These are phyloP conservation scores for Iguana delicatissima DNA, from an alignment of 2,797 vertebrate species.

Conservation along the genomic window DNA sequence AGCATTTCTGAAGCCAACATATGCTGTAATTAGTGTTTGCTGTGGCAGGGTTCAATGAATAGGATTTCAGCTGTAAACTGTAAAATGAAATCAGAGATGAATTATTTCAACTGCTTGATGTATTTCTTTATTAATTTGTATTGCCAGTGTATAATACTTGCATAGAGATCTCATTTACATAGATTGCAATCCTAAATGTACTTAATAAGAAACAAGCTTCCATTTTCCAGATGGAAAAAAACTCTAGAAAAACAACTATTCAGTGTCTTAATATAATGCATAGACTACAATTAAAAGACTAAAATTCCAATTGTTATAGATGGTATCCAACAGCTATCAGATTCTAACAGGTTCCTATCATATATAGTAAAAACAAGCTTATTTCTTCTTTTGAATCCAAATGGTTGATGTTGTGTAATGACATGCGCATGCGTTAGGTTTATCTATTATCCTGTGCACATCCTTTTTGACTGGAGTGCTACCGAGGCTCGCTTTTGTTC, in stretches of 20 bases:
- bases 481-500: too few relatives aligned
- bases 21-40: constrained; percentile 70
- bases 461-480: too few relatives aligned
- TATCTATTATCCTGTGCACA: too few relatives aligned
- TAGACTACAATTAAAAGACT: constrained; percentile 43
- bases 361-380: too few relatives aligned
- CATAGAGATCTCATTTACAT: constrained; percentile 48
- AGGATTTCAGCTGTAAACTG: constrained; percentile 66
- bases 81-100: constrained; percentile 60
- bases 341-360: too few relatives aligned
- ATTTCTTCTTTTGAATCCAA: too few relatives aligned
- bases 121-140: constrained; percentile 51
- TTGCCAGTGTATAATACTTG: constrained; percentile 27
- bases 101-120: constrained; percentile 63
- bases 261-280: constrained; percentile 31
- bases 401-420: too few relatives aligned
- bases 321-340: too few relatives aligned
- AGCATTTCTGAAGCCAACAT: constrained; percentile 68
- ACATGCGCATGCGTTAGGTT: too few relatives aligned
- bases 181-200: neutral
- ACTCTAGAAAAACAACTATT: neutral
- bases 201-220: neutral
- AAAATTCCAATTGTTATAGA: too few relatives aligned
- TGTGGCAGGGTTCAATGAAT: constrained; percentile 69
- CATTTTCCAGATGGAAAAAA: neutral